Conservation (phyloP, 2,113 vertebrate species). For the Trachemys scripta region DNA sequence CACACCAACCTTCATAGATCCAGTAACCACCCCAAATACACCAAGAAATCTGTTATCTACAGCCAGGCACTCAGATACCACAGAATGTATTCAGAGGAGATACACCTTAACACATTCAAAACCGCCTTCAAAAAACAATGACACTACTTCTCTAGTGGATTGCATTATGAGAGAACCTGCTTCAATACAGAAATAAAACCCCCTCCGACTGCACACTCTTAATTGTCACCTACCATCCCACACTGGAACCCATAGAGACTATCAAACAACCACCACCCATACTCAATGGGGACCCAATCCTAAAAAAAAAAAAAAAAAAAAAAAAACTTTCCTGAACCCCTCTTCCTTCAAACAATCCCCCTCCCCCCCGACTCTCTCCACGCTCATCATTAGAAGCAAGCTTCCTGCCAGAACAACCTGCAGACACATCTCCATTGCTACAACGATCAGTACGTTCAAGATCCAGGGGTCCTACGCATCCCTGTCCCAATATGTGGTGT, state of each 20-base stretch:
- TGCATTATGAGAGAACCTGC: neutral
- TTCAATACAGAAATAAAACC: neutral
- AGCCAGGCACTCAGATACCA: neutral
- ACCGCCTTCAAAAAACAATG: neutral
- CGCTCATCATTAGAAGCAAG: neutral
- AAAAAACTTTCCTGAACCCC: neutral
- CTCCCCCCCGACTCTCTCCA: neutral
- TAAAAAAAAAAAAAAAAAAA: neutral
- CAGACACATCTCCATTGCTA: neutral
- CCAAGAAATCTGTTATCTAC: neutral
- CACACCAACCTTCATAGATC: neutral
- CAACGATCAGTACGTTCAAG: neutral
- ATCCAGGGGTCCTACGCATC: neutral
- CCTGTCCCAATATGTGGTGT: neutral
- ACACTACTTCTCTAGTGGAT: neutral
- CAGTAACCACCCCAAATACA: neutral
- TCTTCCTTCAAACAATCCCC: neutral
- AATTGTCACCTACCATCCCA: neutral
- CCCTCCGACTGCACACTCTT: neutral
- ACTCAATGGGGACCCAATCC: too few relatives aligned
- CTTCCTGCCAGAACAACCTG: neutral
- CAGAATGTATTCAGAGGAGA: neutral
- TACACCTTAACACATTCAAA: neutral
- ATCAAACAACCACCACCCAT: neutral
- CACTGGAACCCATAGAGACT: neutral